Evolutionary conservation across 23 tunicate genomes (phyloP).

Genomic region (Trididemnum clinides): DNA sequence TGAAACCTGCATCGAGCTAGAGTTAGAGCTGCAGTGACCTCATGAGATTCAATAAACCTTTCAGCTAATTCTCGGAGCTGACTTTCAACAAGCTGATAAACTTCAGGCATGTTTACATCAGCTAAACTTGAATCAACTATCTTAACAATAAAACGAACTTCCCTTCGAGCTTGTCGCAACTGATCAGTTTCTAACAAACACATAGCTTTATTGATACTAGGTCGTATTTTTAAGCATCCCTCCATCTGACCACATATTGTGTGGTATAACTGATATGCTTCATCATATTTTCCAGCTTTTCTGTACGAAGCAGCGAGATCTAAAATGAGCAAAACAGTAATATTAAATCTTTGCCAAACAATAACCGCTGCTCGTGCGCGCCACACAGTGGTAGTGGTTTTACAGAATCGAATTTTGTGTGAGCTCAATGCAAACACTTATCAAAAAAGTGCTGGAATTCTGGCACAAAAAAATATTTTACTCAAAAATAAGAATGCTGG

Average conservation of each 20-base stretch:
- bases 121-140: neutral
- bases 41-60: neutral
- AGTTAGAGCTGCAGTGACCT: neutral
- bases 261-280: slow-evolving; percentile 21
- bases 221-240: slow-evolving; percentile 14
- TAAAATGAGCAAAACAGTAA: neutral
- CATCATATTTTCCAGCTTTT: slow-evolving; percentile 9
- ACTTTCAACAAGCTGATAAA: neutral
- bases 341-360: no score
- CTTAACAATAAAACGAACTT: neutral
- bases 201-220: neutral
- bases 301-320: neutral
- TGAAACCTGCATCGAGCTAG: slow-evolving; percentile 6
- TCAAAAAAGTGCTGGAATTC: no score
- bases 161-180: neutral
- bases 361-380: no score
- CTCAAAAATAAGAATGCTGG: no score
- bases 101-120: neutral
- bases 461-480: no score
- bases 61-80: slow-evolving; percentile 8
- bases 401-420: neutral
- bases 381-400: neutral
- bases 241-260: slow-evolving; percentile 8
- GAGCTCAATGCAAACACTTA: no score
- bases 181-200: slow-evolving; percentile 6